A percentile compares a stretch with the other conserved stretches of the same genome.
Conservation (phyloP, 2,888 invertebrate species). For the Brenthis daphne region DNA sequence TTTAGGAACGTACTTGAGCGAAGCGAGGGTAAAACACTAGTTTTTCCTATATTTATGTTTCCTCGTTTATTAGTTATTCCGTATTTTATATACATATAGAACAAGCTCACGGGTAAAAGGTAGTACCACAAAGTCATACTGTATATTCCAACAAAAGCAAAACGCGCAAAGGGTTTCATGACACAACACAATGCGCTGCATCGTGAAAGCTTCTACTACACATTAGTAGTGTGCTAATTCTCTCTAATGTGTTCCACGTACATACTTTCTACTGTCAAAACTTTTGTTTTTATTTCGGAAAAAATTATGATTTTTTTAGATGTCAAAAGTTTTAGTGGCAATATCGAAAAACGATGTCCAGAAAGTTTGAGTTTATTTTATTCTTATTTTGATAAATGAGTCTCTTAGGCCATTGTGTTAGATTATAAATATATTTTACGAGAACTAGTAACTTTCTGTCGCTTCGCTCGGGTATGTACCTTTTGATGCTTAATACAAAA, state of each 20-base stretch:
- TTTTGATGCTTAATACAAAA: too few species aligned
- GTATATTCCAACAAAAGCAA: constrained; percentile 2
- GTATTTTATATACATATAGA: too few species aligned
- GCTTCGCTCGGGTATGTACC: too few species aligned
- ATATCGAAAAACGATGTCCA: background rate
- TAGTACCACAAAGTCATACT: constrained; percentile 1
- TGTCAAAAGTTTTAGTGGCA: background rate
- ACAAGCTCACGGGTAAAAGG: background rate
- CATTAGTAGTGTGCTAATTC: constrained; percentile 20
- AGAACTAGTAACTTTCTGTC: too few species aligned
- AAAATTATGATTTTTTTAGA: background rate
- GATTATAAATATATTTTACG: too few species aligned
- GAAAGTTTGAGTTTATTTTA: background rate
- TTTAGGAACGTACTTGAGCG: too few species aligned
- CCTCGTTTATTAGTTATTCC: too few species aligned
- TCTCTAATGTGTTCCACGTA: constrained; percentile 12
- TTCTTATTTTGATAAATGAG: too few species aligned
- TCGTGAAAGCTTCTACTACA: constrained; percentile 14
- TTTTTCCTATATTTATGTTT: too few species aligned
- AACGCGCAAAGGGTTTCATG: constrained; percentile 16
- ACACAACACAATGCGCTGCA: constrained; percentile 15
- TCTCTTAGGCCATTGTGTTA: too few species aligned
- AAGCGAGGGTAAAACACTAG: too few species aligned
- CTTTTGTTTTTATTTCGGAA: background rate
- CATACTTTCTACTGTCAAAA: constrained; percentile 1